Percentiles rank a stretch among this genome's conserved stretches.
Conservation (phyloP, 2,113 vertebrate genomes). For the Hippocampus zosterae region DNA sequence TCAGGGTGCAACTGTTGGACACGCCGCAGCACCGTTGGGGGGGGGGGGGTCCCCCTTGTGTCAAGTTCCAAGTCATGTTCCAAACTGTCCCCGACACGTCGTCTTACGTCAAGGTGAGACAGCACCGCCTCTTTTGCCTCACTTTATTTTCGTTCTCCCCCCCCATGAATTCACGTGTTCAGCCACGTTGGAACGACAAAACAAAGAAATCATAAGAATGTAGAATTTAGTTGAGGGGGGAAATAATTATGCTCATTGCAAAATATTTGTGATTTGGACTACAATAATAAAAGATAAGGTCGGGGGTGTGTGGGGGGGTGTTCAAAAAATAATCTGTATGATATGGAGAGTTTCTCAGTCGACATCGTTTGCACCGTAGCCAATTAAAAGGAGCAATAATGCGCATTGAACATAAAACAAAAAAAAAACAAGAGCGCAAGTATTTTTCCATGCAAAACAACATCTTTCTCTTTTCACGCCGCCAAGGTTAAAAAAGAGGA, state of each 20-base stretch:
- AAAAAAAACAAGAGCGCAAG: background rate
- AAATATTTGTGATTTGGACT: too few relatives aligned
- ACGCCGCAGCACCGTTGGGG: conserved; percentile 52
- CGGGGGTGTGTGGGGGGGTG: too few relatives aligned
- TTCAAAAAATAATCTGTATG: too few relatives aligned
- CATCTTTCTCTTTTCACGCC: conserved; percentile 74
- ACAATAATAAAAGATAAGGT: too few relatives aligned
- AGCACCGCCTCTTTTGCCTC: conserved; percentile 73
- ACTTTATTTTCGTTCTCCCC: conserved; percentile 12
- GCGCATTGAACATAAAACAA: background rate
- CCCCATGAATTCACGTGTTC: background rate
- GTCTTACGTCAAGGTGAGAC: conserved; percentile 99
- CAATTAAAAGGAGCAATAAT: background rate
- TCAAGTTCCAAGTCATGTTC: conserved; percentile 81
- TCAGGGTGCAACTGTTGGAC: conserved; percentile 56
- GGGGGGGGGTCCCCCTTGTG: conserved; percentile 58
- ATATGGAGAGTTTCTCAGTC: background rate
- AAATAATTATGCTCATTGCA: too few relatives aligned
- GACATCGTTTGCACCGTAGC: background rate
- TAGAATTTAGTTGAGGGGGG: too few relatives aligned
- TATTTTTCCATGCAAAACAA: conserved; percentile 45
- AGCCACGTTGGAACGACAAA: too few relatives aligned
- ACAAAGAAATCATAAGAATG: too few relatives aligned
- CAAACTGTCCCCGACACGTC: conserved; percentile 95
- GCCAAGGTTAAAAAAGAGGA: conserved; percentile 31